phyloP scores from a whole-genome alignment of 1,140 invertebrate genomes.

The Colletes gigas region DNA sequence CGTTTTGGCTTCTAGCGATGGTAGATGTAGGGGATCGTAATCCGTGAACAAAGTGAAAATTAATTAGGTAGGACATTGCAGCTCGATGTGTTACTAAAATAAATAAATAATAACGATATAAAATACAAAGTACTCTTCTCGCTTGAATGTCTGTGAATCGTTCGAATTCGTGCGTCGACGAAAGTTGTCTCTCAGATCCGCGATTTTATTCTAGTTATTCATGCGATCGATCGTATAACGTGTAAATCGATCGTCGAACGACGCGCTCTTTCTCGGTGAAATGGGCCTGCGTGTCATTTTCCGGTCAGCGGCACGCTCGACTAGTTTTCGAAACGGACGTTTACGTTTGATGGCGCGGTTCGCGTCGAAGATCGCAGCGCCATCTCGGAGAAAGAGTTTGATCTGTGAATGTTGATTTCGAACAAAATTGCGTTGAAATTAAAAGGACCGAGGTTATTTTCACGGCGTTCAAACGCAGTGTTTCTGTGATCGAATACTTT shows the following conservation, averaged over 20 bases:
- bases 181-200: not conserved
- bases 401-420: no score
- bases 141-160: conserved; percentile 54
- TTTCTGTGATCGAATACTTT: conserved; percentile 7
- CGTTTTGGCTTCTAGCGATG: conserved; percentile 37
- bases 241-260: conserved; percentile 5
- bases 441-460: no score
- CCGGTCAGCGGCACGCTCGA: not conserved
- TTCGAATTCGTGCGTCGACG: conserved; percentile 43
- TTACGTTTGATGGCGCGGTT: not conserved
- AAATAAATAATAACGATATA: not conserved
- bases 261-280: conserved; percentile 22
- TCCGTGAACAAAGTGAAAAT: conserved; percentile 20
- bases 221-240: no score
- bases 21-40: conserved; percentile 27
- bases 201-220: not conserved
- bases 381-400: not conserved
- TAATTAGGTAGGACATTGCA: conserved; percentile 36
- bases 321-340: not conserved
- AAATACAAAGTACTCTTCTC: conserved; percentile 32
- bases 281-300: not conserved
- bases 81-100: conserved; percentile 33
- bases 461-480: not conserved
- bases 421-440: no score
- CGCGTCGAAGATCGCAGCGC: not conserved